Evolutionary conservation across 2,797 vertebrate species (phyloP), one percentile per base, ranked within the genome.

Genomic region (Tarsius wallacei): DNA sequence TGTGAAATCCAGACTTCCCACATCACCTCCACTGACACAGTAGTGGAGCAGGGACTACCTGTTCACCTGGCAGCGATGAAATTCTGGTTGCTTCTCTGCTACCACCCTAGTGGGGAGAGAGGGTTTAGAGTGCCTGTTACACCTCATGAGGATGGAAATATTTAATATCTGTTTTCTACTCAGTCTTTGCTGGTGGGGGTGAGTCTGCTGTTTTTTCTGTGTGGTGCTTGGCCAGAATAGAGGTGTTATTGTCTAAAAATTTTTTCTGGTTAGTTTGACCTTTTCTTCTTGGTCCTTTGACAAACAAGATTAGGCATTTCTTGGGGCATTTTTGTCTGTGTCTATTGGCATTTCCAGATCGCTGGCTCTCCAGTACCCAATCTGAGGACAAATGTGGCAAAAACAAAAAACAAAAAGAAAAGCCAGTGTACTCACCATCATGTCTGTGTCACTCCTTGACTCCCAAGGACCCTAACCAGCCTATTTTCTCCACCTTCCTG

Each of bases 401-500:
- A 82, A 42, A 42, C 3, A 42, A 42, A 42, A 42, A n/a, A n/a
- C n/a, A n/a, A 6, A 42, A 93, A 55, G 57, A 84, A 95, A 96
- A 84, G 22, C 10, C 13, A 85, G 21, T 6, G 28, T 64, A 84
- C 15, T 49, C 42, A 68, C 28, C 12, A n/a, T 33, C 15, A 12
- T 33, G 14, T 64, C 47, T 26, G 24, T n/a, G 13, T 64, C 16
- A 0, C 53, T 86, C 36, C 26, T 90, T 73, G 42, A 17, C 31
- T 74, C n/a, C 7, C 21, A 82, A 90, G 28, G 36, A 82, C 47
- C n/a, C 77, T 21, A 87, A 83, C 15, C n/a, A 78, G 61, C 22
- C 49, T 85, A 33, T 81, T 87, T 85, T 89, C 17, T 89, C 68
- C 19, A 88, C 31, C 53, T 70, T 93, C 71, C 51, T 76, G 63